These are phyloP conservation scores for Allygus modestus DNA, from an alignment of 2,888 invertebrate species.

Conservation along the genomic window DNA sequence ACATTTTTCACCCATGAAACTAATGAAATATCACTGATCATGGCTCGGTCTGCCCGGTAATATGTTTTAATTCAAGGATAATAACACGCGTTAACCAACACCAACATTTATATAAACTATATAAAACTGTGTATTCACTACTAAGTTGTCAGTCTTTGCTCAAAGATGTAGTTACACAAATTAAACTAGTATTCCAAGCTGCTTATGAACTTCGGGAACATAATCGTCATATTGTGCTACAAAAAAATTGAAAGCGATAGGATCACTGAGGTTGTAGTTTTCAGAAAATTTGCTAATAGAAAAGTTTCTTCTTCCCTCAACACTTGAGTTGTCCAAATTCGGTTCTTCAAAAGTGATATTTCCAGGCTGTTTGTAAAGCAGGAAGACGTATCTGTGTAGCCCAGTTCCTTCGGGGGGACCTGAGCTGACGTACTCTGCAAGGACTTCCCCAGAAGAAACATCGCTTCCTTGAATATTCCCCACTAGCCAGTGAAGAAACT, in stretches of 20 bases:
- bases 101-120: too few relatives aligned
- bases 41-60: too few relatives aligned
- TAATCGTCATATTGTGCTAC: conserved; percentile 93
- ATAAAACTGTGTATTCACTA: too few relatives aligned
- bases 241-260: conserved; percentile 93
- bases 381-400: conserved; percentile 87
- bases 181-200: conserved; percentile 75
- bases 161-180: neutral
- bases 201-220: conserved; percentile 90
- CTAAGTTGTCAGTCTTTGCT: too few relatives aligned
- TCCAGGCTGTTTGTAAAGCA: conserved; percentile 84
- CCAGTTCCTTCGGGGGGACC: conserved; percentile 89
- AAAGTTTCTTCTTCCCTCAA: conserved; percentile 78
- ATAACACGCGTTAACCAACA: too few relatives aligned
- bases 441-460: conserved; percentile 83
- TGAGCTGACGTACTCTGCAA: conserved; percentile 89
- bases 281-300: conserved; percentile 86
- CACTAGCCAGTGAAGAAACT: conserved; percentile 96
- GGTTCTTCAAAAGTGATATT: conserved; percentile 78
- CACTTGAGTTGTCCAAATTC: neutral
- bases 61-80: too few relatives aligned
- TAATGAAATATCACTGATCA: too few relatives aligned
- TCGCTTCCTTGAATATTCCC: conserved; percentile 90
- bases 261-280: conserved; percentile 88
- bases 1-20: too few relatives aligned